Conservation (phyloP, 2,797 vertebrate species). For the Myotis vivesi region DNA sequence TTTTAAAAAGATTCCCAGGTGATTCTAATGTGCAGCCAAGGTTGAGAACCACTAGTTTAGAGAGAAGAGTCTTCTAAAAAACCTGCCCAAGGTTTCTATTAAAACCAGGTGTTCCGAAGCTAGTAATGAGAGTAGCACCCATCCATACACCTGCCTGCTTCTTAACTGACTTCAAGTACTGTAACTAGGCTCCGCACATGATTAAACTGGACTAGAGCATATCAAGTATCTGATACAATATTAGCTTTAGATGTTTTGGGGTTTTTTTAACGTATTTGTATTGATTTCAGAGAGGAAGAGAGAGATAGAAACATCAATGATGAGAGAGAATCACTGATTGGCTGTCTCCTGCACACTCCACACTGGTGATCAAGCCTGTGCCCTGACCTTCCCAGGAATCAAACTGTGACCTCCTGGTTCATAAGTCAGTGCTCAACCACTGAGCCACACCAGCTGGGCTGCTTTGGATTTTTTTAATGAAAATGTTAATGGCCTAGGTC, state of each 20-base stretch:
- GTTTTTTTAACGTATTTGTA: no score
- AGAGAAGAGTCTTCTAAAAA: background rate
- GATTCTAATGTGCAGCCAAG: no score
- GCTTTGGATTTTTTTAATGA: background rate
- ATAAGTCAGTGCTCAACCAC: no score
- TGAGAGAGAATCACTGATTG: no score
- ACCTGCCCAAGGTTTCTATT: background rate
- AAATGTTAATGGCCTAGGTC: background rate
- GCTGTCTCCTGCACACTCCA: no score
- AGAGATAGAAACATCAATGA: no score
- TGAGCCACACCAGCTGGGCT: background rate
- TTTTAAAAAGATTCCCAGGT: no score
- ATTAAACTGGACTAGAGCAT: background rate
- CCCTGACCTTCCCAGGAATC: no score
- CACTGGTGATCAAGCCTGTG: no score
- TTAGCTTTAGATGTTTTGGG: background rate
- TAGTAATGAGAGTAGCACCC: background rate
- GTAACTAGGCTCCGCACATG: background rate
- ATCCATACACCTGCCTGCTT: background rate
- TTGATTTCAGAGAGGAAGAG: no score
- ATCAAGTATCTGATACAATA: background rate
- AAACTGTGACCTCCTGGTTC: no score
- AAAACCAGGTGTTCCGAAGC: constrained; percentile 40
- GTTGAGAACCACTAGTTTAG: no score
- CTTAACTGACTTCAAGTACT: background rate